Base-by-base conservation (phyloP, 2,113 vertebrate genomes). In the Oenanthe oenanthe region DNA sequence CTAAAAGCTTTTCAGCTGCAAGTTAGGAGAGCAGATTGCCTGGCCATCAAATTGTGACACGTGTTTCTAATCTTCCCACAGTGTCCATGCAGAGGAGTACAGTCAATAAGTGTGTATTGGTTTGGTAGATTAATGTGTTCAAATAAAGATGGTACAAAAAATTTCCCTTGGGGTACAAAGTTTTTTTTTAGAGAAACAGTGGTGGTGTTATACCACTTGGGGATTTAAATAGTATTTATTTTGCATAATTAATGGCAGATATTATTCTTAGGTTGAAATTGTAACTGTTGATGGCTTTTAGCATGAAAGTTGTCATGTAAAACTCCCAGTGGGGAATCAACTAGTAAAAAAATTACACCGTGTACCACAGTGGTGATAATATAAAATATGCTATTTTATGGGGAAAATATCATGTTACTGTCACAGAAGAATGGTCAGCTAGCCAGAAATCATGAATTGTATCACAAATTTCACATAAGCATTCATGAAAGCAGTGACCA, bases 11-110 rank as follows among this genome's bases (percentile, higher is more conserved):
- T 92, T 61, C 57, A 91, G 71, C 45, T 95, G 54, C 70, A 79
- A 95, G 70, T 93, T 87, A 42, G 89, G 70, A 68, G 78, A 92
- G 89, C 89, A 95, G 94, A 95, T 97, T 96, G 94, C 81, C 91
- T 96, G 96, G 92, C 94, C 95, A 88, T 95, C 89, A 76, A 61
- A 84, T 72, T 72, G n/a, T 3, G 7, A 89, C 93, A 78, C 24
- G 7, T 96, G 91, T 92, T 93, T 79, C 66, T 85, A 72, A 89
- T 88, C 95, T 94, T 79, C 93, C 91, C 95, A 96, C 96, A 94
- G 71, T 95, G 94, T 93, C 95, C 92, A 16, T 82, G 85, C 91
- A 96, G 94, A 96, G 95, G 94, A 97, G 89, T 95, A 31, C 87
- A 94, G 70, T 73, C 62, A 91, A 89, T 62, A 81, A 61, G 6